Evolutionary conservation across 2,113 vertebrate genomes (phyloP).

Genomic region (human (Homo sapiens)): DNA sequence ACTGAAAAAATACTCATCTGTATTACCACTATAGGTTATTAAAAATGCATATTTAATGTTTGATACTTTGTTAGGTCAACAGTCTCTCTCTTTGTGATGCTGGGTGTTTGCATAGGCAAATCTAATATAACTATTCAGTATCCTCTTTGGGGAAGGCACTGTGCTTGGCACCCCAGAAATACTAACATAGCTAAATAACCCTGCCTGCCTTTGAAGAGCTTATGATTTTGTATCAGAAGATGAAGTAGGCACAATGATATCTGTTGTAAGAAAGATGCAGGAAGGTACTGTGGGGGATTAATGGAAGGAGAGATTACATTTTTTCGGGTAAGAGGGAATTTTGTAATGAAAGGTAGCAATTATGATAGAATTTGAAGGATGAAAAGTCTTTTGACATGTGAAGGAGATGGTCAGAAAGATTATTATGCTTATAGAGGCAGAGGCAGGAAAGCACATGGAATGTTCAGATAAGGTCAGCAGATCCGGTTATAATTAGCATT

Average conservation of each 20-base stretch:
- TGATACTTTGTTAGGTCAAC: background rate
- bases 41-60: conserved; percentile 9
- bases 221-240: background rate
- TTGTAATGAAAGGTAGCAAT: background rate
- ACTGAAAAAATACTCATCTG: background rate
- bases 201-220: background rate
- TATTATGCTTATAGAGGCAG: background rate
- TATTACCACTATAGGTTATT: background rate
- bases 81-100: background rate
- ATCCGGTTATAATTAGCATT: conserved; percentile 52
- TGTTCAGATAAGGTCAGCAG: conserved; percentile 53
- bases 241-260: background rate
- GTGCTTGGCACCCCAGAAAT: background rate
- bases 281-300: background rate
- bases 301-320: background rate
- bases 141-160: background rate
- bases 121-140: background rate
- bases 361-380: background rate
- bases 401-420: background rate
- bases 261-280: background rate
- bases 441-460: background rate
- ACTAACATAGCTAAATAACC: background rate
- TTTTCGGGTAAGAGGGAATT: background rate
- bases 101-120: background rate
- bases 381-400: background rate